phyloP scores from a whole-genome alignment of 2,888 invertebrate species.

The Hypsopygia costalis region DNA sequence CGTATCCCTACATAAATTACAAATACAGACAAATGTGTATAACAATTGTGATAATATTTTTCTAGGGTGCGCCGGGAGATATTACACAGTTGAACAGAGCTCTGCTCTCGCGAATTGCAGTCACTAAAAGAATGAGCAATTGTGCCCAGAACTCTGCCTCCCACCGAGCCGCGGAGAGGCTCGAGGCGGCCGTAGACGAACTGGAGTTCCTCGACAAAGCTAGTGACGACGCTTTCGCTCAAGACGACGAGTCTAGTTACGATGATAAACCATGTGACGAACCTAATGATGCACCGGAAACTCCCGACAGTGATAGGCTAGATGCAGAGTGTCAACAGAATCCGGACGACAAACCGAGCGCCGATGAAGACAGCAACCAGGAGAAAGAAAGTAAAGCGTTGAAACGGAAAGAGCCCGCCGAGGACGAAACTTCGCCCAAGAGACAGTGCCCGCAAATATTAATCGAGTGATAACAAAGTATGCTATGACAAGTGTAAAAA shows the following conservation, averaged over 20 bases:
- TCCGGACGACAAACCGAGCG: conserved; percentile 45
- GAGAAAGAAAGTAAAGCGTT: conserved; percentile 46
- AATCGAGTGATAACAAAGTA: conserved; percentile 47
- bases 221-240: conserved; percentile 26
- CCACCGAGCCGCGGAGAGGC: conserved; percentile 54
- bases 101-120: conserved; percentile 49
- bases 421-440: conserved; percentile 60
- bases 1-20: too few relatives aligned
- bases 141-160: conserved; percentile 41
- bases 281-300: conserved; percentile 20
- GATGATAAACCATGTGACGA: conserved; percentile 26
- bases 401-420: conserved; percentile 60
- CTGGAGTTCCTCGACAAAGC: conserved; percentile 43
- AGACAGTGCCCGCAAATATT: conserved; percentile 64
- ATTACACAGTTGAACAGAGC: conserved; percentile 59
- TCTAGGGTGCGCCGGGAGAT: conserved; percentile 63
- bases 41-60: too few relatives aligned
- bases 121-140: conserved; percentile 36
- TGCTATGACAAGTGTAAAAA: conserved; percentile 31
- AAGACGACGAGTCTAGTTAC: conserved; percentile 26
- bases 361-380: conserved; percentile 32
- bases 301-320: conserved; percentile 32
- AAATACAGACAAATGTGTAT: too few relatives aligned
- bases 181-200: conserved; percentile 51
- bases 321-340: conserved; percentile 32